These are phyloP conservation scores for Neolamprologus toae DNA, from an alignment of 2,113 vertebrate species.

Conservation along the genomic window DNA sequence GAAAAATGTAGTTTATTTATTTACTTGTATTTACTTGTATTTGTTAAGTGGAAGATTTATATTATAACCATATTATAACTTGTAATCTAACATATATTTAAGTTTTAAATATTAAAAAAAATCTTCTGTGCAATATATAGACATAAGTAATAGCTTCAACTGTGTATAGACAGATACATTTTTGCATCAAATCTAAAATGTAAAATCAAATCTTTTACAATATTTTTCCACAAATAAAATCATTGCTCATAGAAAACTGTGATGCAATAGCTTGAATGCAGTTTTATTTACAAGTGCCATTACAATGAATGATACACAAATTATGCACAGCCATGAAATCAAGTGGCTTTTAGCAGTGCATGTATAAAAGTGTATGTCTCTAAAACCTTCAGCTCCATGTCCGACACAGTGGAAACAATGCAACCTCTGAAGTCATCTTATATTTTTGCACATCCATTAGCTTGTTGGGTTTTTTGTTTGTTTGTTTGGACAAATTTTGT, in stretches of 20 bases:
- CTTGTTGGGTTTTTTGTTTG: background rate
- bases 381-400: slow-evolving; percentile 9
- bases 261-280: background rate
- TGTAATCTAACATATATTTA: background rate
- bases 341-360: slow-evolving; percentile 40
- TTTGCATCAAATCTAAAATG: background rate
- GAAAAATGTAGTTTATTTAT: background rate
- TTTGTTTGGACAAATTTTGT: background rate
- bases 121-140: background rate
- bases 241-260: background rate
- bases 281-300: slow-evolving; percentile 40
- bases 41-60: background rate
- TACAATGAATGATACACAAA: background rate
- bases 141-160: background rate
- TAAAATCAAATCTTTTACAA: background rate
- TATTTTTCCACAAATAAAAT: slow-evolving; percentile 23
- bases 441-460: background rate
- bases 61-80: background rate
- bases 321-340: background rate
- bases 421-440: background rate
- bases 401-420: slow-evolving; percentile 61
- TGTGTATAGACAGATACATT: background rate
- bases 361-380: background rate
- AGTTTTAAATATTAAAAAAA: background rate
- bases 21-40: background rate